These are phyloP conservation scores for Agrotis puta DNA, from an alignment of 2,888 invertebrate species.

Conservation along the genomic window DNA sequence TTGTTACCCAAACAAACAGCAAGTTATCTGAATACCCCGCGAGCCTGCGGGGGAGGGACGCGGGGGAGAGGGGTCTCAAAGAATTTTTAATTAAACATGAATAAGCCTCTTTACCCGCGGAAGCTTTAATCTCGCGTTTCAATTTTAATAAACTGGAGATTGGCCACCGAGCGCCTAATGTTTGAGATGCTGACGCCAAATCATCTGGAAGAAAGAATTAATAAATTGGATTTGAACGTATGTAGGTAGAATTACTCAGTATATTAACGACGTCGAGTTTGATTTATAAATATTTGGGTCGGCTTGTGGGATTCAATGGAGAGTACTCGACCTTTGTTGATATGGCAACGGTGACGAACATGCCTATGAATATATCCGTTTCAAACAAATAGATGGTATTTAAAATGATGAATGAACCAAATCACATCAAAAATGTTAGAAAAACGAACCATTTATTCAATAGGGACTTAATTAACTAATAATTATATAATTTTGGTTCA, in stretches of 20 bases:
- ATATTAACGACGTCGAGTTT: slow-evolving; percentile 21
- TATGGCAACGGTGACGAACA: neutral
- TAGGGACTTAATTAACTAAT: neutral
- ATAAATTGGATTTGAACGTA: slow-evolving; percentile 15
- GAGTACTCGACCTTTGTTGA: slow-evolving; percentile 6
- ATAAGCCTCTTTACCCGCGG: slow-evolving; percentile 45
- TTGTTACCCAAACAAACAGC: slow-evolving; percentile 34
- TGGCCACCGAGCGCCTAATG: slow-evolving; percentile 9
- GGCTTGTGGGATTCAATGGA: neutral
- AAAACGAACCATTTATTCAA: slow-evolving; percentile 14
- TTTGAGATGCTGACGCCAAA: slow-evolving; percentile 20
- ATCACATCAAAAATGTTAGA: neutral
- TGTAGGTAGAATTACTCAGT: neutral
- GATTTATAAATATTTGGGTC: slow-evolving; percentile 20
- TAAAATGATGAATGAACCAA: neutral
- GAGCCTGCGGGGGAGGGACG: neutral
- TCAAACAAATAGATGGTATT: too few species aligned
- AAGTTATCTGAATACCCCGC: slow-evolving; percentile 14
- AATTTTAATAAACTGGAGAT: slow-evolving; percentile 41
- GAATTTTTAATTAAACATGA: slow-evolving; percentile 63
- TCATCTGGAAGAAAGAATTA: slow-evolving; percentile 31
- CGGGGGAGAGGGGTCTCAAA: slow-evolving; percentile 4
- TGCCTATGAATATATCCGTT: too few species aligned
- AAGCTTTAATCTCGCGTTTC: slow-evolving; percentile 47
- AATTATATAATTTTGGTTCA: slow-evolving; percentile 11